Conservation (phyloP, 2,888 invertebrate species). For the Cephus nigrinus region DNA sequence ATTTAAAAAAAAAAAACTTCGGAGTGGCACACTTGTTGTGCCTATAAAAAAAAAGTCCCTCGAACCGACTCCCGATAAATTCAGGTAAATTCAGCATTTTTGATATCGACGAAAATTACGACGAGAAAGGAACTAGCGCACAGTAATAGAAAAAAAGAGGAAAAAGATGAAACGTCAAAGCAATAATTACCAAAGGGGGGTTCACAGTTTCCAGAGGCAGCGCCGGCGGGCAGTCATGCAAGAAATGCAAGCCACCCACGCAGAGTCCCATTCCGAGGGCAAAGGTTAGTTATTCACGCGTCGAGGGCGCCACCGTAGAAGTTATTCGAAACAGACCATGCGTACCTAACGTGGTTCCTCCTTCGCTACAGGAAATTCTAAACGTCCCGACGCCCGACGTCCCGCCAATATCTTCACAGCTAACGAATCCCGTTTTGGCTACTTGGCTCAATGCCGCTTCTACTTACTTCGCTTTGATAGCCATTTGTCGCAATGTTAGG, state of each 20-base stretch:
- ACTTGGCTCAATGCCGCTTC: not conserved
- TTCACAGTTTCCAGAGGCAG: conserved; percentile 48
- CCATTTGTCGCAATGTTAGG: not conserved
- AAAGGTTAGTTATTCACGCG: conserved; percentile 62
- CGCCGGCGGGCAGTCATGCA: conserved; percentile 51
- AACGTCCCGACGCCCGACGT: conserved; percentile 15
- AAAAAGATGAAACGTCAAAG: conserved; percentile 25
- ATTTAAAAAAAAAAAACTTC: not conserved
- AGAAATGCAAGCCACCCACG: conserved; percentile 62
- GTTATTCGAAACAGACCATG: conserved; percentile 59
- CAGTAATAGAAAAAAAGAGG: not conserved
- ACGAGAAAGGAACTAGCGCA: not conserved
- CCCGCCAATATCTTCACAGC: not conserved
- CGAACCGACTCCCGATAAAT: conserved; percentile 12
- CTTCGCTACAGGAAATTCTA: conserved; percentile 34
- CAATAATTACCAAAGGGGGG: conserved; percentile 54
- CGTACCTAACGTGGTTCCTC: conserved; percentile 45
- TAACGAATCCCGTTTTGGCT: not conserved
- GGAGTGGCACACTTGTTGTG: not conserved
- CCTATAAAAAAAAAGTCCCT: not conserved
- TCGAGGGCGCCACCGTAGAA: conserved; percentile 58
- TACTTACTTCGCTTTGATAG: not conserved
- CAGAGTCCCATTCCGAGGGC: conserved; percentile 40
- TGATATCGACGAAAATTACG: not conserved
- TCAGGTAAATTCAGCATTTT: not conserved